These are phyloP conservation scores for Todiramphus chloris DNA, from an alignment of 2,113 vertebrate species.

Conservation along the genomic window DNA sequence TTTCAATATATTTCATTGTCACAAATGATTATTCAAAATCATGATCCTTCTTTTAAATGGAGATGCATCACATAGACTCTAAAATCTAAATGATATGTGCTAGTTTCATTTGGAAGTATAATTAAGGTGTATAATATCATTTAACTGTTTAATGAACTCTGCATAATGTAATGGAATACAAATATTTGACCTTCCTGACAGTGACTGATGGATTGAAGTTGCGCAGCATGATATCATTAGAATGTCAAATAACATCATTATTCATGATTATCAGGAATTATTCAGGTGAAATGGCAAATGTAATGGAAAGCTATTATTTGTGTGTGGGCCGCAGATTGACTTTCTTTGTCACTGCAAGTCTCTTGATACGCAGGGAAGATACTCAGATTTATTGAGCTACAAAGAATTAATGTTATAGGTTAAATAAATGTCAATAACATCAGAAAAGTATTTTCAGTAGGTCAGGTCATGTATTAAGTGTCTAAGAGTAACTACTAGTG, in stretches of 20 bases:
- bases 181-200: constrained; percentile 85
- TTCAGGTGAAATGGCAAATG: constrained; percentile 80
- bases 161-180: constrained; percentile 68
- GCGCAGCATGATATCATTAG: constrained; percentile 79
- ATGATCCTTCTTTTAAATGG: constrained; percentile 45
- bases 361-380: constrained; percentile 59
- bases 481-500: neutral
- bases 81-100: constrained; percentile 60
- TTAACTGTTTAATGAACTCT: constrained; percentile 82
- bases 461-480: constrained; percentile 20
- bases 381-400: constrained; percentile 67
- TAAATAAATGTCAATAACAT: constrained; percentile 73
- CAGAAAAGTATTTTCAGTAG: constrained; percentile 57
- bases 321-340: constrained; percentile 65
- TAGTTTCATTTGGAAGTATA: constrained; percentile 71
- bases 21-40: neutral
- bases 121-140: constrained; percentile 73
- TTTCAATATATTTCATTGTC: neutral
- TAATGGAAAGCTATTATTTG: constrained; percentile 81
- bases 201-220: constrained; percentile 82
- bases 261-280: constrained; percentile 87
- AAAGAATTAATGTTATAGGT: constrained; percentile 67
- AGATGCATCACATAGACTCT: constrained; percentile 34
- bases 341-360: constrained; percentile 70
- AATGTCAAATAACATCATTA: constrained; percentile 87